These are phyloP conservation scores for Piliocolobus tephrosceles DNA, from an alignment of 2,113 vertebrate genomes.

Conservation along the genomic window DNA sequence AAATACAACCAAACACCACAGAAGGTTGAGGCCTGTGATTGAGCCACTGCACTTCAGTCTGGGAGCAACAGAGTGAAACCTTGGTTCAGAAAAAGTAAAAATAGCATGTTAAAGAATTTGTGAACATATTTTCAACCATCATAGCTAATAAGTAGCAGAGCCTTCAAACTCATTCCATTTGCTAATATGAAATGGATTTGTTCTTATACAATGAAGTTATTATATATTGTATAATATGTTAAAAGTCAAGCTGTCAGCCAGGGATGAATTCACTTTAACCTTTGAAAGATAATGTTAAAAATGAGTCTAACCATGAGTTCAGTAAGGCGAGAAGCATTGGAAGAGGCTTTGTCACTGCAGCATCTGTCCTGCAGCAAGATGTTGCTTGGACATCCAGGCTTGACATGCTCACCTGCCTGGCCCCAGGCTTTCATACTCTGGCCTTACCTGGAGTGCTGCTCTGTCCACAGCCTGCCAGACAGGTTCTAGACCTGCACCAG, in stretches of 20 bases:
- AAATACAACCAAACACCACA: too few species aligned
- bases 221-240: too few species aligned
- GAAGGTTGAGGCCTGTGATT: too few species aligned
- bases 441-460: not conserved
- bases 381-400: not conserved
- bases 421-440: not conserved
- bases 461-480: not conserved
- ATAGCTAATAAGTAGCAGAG: not conserved
- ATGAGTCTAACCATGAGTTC: not conserved
- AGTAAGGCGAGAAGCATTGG: not conserved
- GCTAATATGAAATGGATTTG: not conserved
- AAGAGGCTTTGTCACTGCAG: not conserved
- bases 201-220: too few species aligned
- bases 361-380: not conserved
- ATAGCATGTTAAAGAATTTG: not conserved
- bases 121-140: not conserved
- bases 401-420: rapidly evolving
- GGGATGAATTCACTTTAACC: not conserved
- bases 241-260: too few species aligned
- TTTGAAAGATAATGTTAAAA: not conserved
- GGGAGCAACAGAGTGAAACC: too few species aligned
- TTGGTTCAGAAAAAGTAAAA: too few species aligned
- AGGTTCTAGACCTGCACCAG: not conserved
- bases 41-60: too few species aligned
- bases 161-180: not conserved